Evolutionary conservation across 2,888 invertebrate species (phyloP).

Genomic region (Ornithoptera alexandrae): DNA sequence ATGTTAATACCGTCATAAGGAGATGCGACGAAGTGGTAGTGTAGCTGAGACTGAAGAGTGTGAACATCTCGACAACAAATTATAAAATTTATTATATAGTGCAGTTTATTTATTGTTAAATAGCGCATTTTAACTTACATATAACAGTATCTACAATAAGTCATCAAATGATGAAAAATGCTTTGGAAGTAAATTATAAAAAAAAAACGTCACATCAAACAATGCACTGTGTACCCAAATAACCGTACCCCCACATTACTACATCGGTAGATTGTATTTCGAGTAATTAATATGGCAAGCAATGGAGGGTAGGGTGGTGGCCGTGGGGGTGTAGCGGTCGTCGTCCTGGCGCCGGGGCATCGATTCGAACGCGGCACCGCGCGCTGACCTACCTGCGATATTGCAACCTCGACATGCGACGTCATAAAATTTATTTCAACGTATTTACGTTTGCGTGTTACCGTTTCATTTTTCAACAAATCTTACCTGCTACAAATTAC

Average conservation of each 20-base stretch:
- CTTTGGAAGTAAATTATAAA: neutral
- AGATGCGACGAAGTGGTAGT: too few relatives aligned
- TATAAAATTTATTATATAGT: too few relatives aligned
- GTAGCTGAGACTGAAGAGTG: too few relatives aligned
- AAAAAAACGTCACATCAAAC: neutral
- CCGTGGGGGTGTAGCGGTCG: constrained; percentile 35
- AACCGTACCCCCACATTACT: neutral
- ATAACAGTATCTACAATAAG: too few relatives aligned
- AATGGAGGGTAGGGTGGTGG: constrained; percentile 10
- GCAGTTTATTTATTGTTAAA: too few relatives aligned
- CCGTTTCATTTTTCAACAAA: neutral
- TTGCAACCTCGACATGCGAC: constrained; percentile 16
- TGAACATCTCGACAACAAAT: too few relatives aligned
- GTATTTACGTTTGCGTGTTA: constrained; percentile 3
- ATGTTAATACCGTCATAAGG: too few relatives aligned
- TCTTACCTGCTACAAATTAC: neutral
- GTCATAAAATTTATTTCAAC: constrained; percentile 5
- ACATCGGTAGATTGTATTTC: constrained; percentile 17
- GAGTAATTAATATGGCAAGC: constrained; percentile 27
- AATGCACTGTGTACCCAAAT: neutral
- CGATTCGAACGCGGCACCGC: constrained; percentile 32
- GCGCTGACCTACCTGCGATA: constrained; percentile 25
- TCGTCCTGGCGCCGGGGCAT: constrained; percentile 30
- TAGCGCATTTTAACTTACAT: too few relatives aligned
- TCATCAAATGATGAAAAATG: too few relatives aligned